Conservation (phyloP, 2,797 vertebrate species). For the Pelochelys cantorii region DNA sequence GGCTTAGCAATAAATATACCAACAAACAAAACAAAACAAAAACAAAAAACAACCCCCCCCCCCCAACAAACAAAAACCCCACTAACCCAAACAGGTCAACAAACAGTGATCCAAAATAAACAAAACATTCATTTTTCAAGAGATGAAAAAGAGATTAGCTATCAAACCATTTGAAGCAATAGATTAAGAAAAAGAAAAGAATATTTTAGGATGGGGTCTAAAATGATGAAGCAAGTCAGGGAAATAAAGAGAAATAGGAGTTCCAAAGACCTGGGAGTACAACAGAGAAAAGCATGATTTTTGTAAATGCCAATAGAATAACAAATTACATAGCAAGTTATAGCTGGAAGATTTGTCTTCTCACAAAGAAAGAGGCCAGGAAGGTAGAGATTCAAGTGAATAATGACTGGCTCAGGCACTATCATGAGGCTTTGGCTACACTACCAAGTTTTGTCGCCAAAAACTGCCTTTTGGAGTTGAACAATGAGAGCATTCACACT, state of each 20-base stretch:
- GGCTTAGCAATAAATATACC: rapidly evolving
- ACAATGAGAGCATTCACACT: no score
- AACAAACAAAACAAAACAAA: neutral
- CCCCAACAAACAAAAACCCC: no score
- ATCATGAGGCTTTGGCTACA: neutral
- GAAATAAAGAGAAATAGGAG: neutral
- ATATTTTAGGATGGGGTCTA: neutral
- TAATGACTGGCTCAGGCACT: neutral
- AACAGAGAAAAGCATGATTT: neutral
- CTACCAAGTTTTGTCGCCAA: no score
- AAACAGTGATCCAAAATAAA: neutral
- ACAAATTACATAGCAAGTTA: neutral
- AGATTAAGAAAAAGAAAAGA: neutral
- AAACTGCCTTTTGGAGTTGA: no score
- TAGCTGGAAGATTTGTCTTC: neutral
- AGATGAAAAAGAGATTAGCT: neutral
- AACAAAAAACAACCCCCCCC: no score
- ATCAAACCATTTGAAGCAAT: slow-evolving; percentile 3
- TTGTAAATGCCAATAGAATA: neutral
- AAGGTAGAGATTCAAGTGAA: neutral
- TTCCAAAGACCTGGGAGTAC: neutral
- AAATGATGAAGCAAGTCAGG: neutral
- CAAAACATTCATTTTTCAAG: neutral
- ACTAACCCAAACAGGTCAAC: neutral
- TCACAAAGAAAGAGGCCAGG: neutral